Base-by-base conservation (phyloP, 2,113 vertebrate genomes). In the Okapia johnstoni region DNA sequence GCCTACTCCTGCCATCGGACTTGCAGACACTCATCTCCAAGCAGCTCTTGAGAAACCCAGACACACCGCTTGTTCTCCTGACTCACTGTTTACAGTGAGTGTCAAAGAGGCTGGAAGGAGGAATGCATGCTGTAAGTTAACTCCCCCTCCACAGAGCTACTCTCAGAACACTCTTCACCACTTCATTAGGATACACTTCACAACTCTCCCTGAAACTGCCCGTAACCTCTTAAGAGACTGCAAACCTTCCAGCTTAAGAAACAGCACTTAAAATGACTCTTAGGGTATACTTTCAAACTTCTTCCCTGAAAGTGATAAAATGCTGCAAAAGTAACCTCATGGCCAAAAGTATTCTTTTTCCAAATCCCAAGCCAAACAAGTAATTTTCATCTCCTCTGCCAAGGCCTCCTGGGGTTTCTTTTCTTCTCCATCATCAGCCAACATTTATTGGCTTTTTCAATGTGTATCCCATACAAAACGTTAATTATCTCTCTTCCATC, bases 241-340 rank as follows among this genome's bases (percentile, higher is more conserved):
- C n/a, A 58, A 88, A 46, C 28, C 50, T 84, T 19, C 40, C 33
- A 55, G 21, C 63, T 90, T 88, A 52, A 90, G 85, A 88, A 97
- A 80, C 0, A 93, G 46, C 76, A 55, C 43, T 66, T 94, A 61
- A 55, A 87, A 77, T 50, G 43, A 77, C 83, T 88, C 52, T 84
- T 25, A 43, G 50, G 73, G 14, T 81, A 57, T 88, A 94, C 92
- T 94, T 95, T 84, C 85, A 90, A 93, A 87, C 25, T 77, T 73
- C 70, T 93, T 94, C 40, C n/a, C 25, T 93, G 48, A 91, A 88
- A 94, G 40, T 85, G 54, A 95, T 88, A 96, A 91, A 92, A 83
- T 61, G 33, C 43, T 95, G 28, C 52, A 90, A 86, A n/a, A 87
- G 60, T 77, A 81, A 94, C 40, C 50, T 60, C 85, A 89, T 70